Evolutionary conservation across 2,797 vertebrate species (phyloP), one percentile per base, ranked within the genome.

Genomic region (Pristis pectinata): DNA sequence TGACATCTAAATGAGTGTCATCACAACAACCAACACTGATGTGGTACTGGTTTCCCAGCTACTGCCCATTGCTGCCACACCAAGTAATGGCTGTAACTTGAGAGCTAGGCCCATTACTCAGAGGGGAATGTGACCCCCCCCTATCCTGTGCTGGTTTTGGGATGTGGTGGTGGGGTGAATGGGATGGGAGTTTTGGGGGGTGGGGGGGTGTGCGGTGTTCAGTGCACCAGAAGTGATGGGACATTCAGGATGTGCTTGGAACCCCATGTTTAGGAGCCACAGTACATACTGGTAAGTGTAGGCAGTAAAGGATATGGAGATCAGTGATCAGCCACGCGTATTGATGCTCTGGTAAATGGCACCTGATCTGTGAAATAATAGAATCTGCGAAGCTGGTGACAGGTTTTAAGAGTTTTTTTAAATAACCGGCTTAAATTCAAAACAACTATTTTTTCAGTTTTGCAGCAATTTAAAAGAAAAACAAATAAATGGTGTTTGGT

Each of bases 401-500:
- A 49, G n/a, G 11, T 93, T 93, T 93, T 53, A 74, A 74, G 27
- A 17, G 37, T 30, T 93, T 70, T 93, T 93, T 74, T 53, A 74
- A 74, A 93, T 53, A 93, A 74, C 87, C 41, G 61, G 87, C 61
- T 67, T 91, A 74, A 92, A 93, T 93, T 93, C 37, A 74, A 67
- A 93, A 93, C 61, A 30, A 93, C 9, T 92, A 92, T 70, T 93
- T 93, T 70, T 74, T 93, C 64, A 93, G 92, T 93, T 93, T 93
- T 93, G 27, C 92, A 93, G 44, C 70, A 74, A 37, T 93, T 93
- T 67, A 41, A 91, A 91, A 67, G 27, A 53, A 91, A 41, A 19
- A 3, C 34, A 89, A 61, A 61, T 41, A n/a, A 19, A 37, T 64
- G 19, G 9, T 67, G 41, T 9, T 64, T 64, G n/a, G 61, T 91